Conservation (phyloP, 2,797 vertebrate genomes). For the Tragopan temminckii region DNA sequence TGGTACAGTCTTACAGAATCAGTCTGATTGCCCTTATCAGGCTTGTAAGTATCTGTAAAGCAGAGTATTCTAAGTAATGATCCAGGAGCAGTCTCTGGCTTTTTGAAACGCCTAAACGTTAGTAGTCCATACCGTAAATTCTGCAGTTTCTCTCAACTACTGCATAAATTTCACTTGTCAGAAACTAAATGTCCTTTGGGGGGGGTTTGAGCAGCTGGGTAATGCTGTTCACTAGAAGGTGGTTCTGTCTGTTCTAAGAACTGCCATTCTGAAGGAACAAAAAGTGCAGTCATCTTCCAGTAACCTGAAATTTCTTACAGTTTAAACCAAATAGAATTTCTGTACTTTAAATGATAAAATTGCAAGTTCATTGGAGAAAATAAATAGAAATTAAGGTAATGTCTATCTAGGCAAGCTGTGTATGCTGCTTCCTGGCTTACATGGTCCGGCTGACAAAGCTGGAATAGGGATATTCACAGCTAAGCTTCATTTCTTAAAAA, state of each 20-base stretch:
- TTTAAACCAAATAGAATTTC: not conserved
- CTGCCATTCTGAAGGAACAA: not conserved
- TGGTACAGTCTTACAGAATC: not conserved
- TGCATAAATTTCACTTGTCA: not conserved
- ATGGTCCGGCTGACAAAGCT: not conserved
- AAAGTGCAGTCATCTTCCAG: not conserved
- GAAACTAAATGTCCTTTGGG: not conserved
- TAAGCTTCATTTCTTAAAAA: not conserved
- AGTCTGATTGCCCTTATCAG: not conserved
- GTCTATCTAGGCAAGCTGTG: accelerated
- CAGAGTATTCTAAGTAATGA: not conserved
- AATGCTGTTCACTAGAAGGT: not conserved
- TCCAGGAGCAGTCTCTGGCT: not conserved
- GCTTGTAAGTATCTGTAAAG: not conserved
- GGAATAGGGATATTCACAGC: not conserved
- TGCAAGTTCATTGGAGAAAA: not conserved
- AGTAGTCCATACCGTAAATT: not conserved
- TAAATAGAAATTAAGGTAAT: not conserved
- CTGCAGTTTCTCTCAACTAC: not conserved
- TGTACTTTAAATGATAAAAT: not conserved
- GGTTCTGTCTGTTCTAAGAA: not conserved
- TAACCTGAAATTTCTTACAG: not conserved
- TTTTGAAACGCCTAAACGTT: not conserved
- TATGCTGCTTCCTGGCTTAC: not conserved
- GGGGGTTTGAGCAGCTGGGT: not conserved